Base-by-base conservation (phyloP, 2,797 vertebrate species). In the Enteromius anoplus region DNA sequence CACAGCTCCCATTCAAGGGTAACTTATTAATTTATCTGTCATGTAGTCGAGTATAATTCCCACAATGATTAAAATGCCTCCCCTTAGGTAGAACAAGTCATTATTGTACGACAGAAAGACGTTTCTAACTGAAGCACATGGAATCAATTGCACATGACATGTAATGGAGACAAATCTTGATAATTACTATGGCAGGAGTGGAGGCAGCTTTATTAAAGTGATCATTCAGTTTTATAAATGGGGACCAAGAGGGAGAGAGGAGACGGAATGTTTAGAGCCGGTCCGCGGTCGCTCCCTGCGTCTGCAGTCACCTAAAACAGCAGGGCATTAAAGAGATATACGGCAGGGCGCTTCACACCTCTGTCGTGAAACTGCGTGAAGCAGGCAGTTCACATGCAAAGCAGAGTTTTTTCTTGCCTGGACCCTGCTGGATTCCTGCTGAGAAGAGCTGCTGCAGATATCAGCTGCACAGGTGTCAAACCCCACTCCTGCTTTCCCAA, bases 381-480 rank as follows among this genome's bases (percentile, higher is more conserved):
- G 79, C 73, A 80, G 80, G 34, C 51, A 14, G 84, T 82, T 85
- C 84, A 82, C 84, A 72, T 71, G 73, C 84, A 62, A 2, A 51
- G 77, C 73, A 9, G 26, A 60, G 49, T 51, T 55, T 64, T 37
- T 68, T 3, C 49, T 58, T 64, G n/a, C 72, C 51, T 32, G 55
- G 14, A 76, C 71, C 64, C 47, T 1, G 26, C 10, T 29, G 64
- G 55, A 45, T 66, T 60, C 84, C 80, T 19, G 75, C 75, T 65
- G 69, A 62, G 64, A 78, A 15, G 23, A 34, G 58, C 79, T 85
- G 75, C 66, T 53, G 84, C 80, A 78, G 55, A 76, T 78, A 81
- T 82, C 79, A 78, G 69, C 64, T 82, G 80, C 84, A 78, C 75
- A 82, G 75, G 80, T 85, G 84, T 82, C 53, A 45, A 73, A 72